These are phyloP conservation scores for Digitonthophagus gazella DNA, from an alignment of 2,888 invertebrate species.

Conservation along the genomic window DNA sequence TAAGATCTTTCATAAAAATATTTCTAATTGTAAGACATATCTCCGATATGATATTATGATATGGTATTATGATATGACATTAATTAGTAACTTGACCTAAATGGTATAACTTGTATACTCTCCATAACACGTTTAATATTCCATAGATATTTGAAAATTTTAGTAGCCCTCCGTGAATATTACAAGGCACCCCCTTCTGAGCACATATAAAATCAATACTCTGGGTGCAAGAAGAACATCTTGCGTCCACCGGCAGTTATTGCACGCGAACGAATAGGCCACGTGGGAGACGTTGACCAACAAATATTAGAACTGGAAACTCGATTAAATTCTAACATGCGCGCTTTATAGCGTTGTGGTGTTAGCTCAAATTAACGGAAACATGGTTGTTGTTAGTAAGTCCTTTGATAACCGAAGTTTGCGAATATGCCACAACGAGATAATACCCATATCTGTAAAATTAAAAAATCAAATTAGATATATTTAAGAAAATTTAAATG, in stretches of 20 bases:
- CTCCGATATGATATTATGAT: background rate
- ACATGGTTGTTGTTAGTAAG: background rate
- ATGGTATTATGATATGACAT: too few species aligned
- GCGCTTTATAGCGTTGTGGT: background rate
- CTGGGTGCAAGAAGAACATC: conserved; percentile 19
- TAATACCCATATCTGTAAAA: background rate
- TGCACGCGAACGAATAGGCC: background rate
- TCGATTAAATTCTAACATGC: background rate
- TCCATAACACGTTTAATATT: background rate
- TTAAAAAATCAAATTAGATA: too few species aligned
- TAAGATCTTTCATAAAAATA: too few species aligned
- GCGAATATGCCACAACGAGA: background rate
- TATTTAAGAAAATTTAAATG: too few species aligned
- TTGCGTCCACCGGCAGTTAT: conserved; percentile 6
- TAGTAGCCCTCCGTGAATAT: background rate
- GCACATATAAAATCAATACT: background rate
- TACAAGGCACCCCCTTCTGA: background rate
- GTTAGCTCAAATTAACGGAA: background rate
- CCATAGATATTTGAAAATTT: background rate
- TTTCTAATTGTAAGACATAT: background rate
- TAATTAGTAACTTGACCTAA: background rate
- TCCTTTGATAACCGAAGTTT: background rate
- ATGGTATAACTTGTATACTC: background rate
- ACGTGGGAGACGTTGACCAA: background rate
- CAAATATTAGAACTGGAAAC: background rate